phyloP scores from a whole-genome alignment of 2,797 vertebrate genomes.

The Decapterus maruadsi region DNA sequence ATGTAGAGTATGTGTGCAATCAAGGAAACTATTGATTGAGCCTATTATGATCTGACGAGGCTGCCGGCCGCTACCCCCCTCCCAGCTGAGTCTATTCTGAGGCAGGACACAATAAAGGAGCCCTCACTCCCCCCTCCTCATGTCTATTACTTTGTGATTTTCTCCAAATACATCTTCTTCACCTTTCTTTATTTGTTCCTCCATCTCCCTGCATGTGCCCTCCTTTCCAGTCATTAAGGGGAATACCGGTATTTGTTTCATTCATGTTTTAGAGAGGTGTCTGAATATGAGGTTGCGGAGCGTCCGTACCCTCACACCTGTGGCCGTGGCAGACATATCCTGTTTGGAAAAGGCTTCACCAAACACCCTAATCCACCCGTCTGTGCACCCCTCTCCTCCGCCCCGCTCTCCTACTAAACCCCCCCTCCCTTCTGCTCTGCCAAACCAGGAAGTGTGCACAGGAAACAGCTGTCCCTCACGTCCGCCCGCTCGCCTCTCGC shows the following conservation, averaged over 20 bases:
- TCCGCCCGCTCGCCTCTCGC: slow-evolving; percentile 77
- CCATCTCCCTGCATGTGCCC: background rate
- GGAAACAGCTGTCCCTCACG: slow-evolving; percentile 88
- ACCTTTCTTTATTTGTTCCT: background rate
- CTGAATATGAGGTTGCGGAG: slow-evolving; percentile 42
- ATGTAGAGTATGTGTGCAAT: slow-evolving; percentile 59
- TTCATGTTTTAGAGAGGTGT: slow-evolving; percentile 17
- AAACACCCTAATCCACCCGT: slow-evolving; percentile 39
- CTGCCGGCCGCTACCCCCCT: slow-evolving; percentile 5
- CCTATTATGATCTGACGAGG: slow-evolving; percentile 61
- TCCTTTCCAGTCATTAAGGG: background rate
- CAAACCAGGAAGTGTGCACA: slow-evolving; percentile 85
- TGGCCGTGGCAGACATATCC: slow-evolving; percentile 74
- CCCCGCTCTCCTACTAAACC: background rate
- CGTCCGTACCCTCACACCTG: slow-evolving; percentile 76
- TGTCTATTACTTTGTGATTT: background rate
- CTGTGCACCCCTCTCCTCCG: background rate
- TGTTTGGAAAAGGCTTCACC: slow-evolving; percentile 78
- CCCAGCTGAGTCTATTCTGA: slow-evolving; percentile 57
- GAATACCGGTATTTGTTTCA: slow-evolving; percentile 8
- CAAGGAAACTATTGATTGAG: slow-evolving; percentile 74
- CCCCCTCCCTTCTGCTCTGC: slow-evolving; percentile 18
- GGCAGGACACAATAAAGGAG: slow-evolving; percentile 64
- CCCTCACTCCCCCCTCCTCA: slow-evolving; percentile 23
- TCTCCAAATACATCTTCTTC: background rate